Evolutionary conservation across 30 jellyfish, hydroid and myxozoan genomes (phyloP).

Genomic region (Euphysa ruthae): DNA sequence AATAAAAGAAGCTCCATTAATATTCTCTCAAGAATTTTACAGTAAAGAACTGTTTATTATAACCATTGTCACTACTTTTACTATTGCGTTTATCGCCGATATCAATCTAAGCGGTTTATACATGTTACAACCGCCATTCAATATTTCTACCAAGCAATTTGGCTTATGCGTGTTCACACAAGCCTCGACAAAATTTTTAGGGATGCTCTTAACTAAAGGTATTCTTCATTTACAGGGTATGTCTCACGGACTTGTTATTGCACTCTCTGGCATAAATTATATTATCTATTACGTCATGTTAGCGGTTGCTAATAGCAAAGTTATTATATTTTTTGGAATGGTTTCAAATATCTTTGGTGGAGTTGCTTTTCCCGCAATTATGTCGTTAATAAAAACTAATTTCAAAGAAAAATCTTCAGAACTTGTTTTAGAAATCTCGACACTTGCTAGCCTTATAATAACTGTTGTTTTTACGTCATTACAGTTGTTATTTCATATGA

Average conservation of each 20-base stretch:
- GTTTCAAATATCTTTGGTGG: slow-evolving; percentile 27
- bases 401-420: slow-evolving; percentile 2
- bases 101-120: slow-evolving; percentile 11
- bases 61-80: slow-evolving; percentile 4
- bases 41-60: slow-evolving; percentile 15
- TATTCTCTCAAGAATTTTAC: slow-evolving; percentile 18
- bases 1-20: slow-evolving; percentile 35
- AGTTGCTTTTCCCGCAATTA: slow-evolving; percentile 11
- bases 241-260: slow-evolving; percentile 6
- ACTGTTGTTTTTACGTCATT: slow-evolving; percentile 14
- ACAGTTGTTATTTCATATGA: slow-evolving; percentile 9
- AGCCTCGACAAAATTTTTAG: slow-evolving; percentile 18
- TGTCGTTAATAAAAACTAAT: slow-evolving; percentile 22
- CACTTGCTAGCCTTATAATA: slow-evolving; percentile 5
- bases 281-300: slow-evolving; percentile 15
- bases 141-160: background rate
- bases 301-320: background rate
- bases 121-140: slow-evolving; percentile 24
- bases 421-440: slow-evolving; percentile 2
- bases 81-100: slow-evolving; percentile 26
- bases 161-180: slow-evolving; percentile 26
- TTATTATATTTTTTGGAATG: background rate
- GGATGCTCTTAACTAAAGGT: background rate
- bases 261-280: slow-evolving; percentile 11
- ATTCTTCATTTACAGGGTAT: background rate